Evolutionary conservation across 2,797 vertebrate species (phyloP).

Genomic region (Channa striata): DNA sequence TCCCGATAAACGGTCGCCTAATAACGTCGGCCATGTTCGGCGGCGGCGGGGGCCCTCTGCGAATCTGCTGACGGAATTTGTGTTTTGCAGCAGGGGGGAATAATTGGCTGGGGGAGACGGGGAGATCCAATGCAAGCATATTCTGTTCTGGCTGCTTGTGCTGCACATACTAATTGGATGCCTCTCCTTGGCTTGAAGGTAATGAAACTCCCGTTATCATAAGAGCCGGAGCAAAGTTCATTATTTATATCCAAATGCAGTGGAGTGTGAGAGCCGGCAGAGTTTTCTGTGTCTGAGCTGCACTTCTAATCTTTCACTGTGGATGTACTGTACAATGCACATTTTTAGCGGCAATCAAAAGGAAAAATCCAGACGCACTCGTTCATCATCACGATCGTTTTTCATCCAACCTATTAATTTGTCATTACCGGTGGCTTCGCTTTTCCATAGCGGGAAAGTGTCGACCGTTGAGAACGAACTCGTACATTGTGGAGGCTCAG

Average conservation of each 20-base stretch:
- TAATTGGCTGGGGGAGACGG: constrained; percentile 74
- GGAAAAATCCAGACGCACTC: not conserved
- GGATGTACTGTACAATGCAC: constrained; percentile 2
- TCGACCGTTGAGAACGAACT: not conserved
- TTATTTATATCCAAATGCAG: constrained; percentile 71
- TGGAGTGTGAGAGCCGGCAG: constrained; percentile 45
- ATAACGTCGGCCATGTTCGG: constrained; percentile 57
- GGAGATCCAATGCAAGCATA: constrained; percentile 57
- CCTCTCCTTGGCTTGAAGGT: constrained; percentile 74
- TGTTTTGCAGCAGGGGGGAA: constrained; percentile 59
- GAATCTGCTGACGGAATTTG: constrained; percentile 51
- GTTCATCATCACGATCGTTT: not conserved
- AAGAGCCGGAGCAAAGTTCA: constrained; percentile 70
- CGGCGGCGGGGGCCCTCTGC: constrained; percentile 38
- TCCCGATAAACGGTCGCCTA: constrained; percentile 57
- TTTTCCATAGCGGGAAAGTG: constrained; percentile 1
- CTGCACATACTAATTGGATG: constrained; percentile 78
- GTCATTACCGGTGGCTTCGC: not conserved
- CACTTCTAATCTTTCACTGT: constrained; percentile 24
- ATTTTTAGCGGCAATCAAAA: constrained; percentile 12
- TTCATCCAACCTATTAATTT: not conserved
- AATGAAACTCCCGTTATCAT: constrained; percentile 74
- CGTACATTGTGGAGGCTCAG: constrained; percentile 24
- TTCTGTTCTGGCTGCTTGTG: constrained; percentile 65
- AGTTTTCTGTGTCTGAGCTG: constrained; percentile 21